These are phyloP conservation scores for Bagarius yarrelli DNA, from an alignment of 2,113 vertebrate species.

Conservation along the genomic window DNA sequence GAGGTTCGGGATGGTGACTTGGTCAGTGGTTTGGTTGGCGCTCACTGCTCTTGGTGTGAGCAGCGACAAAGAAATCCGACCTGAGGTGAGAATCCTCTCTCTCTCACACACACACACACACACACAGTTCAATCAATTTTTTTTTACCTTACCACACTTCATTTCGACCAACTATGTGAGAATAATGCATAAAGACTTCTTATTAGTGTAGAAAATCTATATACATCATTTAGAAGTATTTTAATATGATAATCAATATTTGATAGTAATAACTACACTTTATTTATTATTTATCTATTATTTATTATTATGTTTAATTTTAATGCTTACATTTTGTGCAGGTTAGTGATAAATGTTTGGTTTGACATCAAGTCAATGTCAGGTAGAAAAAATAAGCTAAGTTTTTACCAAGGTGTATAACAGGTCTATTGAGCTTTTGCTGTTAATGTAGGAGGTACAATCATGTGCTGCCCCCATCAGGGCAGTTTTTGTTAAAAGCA, in stretches of 20 bases:
- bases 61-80: conserved; percentile 63
- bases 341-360: background rate
- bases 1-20: conserved; percentile 61
- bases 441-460: background rate
- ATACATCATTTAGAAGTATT: too few relatives aligned
- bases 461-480: background rate
- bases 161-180: background rate
- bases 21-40: conserved; percentile 51
- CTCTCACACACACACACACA: conserved; percentile 8
- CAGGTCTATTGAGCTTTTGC: background rate
- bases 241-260: too few relatives aligned
- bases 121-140: background rate
- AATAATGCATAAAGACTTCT: background rate
- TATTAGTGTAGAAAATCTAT: too few relatives aligned
- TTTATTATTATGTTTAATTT: background rate
- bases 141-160: background rate
- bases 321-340: background rate
- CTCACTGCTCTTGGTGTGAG: conserved; percentile 60
- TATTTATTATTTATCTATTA: too few relatives aligned
- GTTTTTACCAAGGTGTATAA: background rate
- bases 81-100: conserved; percentile 66
- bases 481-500: background rate
- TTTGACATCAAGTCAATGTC: background rate
- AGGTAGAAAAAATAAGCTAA: background rate
- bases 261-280: too few relatives aligned